Evolutionary conservation across 2,113 vertebrate species (phyloP).

Genomic region (Gnathonemus echidnorhynchus): DNA sequence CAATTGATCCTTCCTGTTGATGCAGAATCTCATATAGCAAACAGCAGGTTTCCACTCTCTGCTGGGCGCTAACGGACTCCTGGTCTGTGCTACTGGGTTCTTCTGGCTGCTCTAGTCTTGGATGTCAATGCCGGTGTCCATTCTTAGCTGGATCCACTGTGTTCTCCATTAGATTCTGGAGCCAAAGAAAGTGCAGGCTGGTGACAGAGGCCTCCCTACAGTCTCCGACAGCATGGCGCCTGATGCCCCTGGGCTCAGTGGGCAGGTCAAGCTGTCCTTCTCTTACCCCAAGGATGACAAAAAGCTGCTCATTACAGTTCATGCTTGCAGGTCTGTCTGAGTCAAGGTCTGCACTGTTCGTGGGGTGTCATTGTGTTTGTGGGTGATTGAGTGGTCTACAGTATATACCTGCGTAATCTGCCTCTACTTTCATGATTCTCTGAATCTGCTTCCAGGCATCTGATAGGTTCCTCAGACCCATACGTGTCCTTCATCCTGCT

Average conservation of each 20-base stretch:
- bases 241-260: conserved; percentile 27
- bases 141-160: neutral
- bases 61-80: neutral
- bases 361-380: neutral
- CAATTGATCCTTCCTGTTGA: neutral
- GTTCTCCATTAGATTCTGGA: conserved; percentile 53
- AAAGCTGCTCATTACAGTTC: conserved; percentile 68
- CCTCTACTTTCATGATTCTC: neutral
- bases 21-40: neutral
- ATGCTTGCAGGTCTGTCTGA: conserved; percentile 70
- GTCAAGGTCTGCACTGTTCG: neutral
- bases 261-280: conserved; percentile 70
- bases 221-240: neutral
- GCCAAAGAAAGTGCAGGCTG: conserved; percentile 50
- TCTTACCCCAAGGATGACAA: conserved; percentile 71
- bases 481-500: conserved; percentile 76
- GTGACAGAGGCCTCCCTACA: conserved; percentile 19
- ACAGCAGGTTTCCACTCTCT: neutral
- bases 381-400: neutral
- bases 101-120: neutral
- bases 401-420: no score
- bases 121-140: neutral
- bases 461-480: conserved; percentile 67
- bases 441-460: conserved; percentile 53
- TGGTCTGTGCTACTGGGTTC: neutral